phyloP scores from a whole-genome alignment of 2,888 invertebrate species.

The Platycheirus rosarum region DNA sequence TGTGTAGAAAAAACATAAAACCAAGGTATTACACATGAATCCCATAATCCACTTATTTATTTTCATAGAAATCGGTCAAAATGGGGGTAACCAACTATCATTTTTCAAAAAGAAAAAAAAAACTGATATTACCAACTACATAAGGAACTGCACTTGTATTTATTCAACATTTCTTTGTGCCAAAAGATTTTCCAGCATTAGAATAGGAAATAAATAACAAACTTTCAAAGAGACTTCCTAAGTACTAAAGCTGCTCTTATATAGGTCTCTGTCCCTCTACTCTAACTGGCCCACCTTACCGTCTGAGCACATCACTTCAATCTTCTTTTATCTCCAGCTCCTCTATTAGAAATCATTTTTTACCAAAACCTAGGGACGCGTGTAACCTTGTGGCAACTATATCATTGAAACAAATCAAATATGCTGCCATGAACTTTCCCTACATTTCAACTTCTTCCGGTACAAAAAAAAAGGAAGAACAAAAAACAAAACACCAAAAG shows the following conservation, averaged over 20 bases:
- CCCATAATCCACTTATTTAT: no score
- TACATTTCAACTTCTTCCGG: slow-evolving; percentile 12
- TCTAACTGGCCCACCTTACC: no score
- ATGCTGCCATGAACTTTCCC: slow-evolving; percentile 62
- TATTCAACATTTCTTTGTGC: slow-evolving; percentile 15
- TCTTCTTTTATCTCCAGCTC: slow-evolving; percentile 26
- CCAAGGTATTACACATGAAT: no score
- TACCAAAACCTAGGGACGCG: slow-evolving; percentile 53
- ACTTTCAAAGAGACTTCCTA: slow-evolving; percentile 30
- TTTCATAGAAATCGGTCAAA: no score
- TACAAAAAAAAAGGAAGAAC: slow-evolving; percentile 6
- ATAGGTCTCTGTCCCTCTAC: slow-evolving; percentile 4
- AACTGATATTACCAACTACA: slow-evolving; percentile 18
- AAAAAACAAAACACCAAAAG: no score
- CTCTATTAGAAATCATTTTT: slow-evolving; percentile 40
- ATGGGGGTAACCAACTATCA: no score
- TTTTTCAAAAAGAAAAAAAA: slow-evolving; percentile 6
- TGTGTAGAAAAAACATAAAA: no score
- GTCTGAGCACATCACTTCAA: slow-evolving; percentile 10
- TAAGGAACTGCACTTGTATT: neutral
- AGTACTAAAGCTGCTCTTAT: slow-evolving; percentile 28
- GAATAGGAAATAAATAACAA: slow-evolving; percentile 27
- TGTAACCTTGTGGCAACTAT: slow-evolving; percentile 65
- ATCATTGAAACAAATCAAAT: slow-evolving; percentile 69
- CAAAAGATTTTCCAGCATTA: slow-evolving; percentile 16